Percentiles rank a stretch among this genome's conserved stretches.
Conservation (phyloP, 2,888 invertebrate species). For the Amitus sp. region DNA sequence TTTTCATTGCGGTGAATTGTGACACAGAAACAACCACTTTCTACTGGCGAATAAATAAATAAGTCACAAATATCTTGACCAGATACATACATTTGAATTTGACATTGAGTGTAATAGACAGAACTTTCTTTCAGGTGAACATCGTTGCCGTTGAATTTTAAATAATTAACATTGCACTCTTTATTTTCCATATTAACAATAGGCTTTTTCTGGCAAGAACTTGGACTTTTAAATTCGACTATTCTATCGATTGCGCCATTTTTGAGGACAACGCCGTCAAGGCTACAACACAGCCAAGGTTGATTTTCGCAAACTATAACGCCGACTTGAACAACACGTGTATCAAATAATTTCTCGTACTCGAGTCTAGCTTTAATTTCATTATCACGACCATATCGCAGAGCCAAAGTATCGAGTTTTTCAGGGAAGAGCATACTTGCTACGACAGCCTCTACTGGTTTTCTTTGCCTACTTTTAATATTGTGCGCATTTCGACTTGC, state of each 20-base stretch:
- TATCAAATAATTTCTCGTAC: slow-evolving; percentile 9
- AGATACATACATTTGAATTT: slow-evolving; percentile 18
- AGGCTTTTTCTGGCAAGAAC: slow-evolving; percentile 8
- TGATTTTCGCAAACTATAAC: slow-evolving; percentile 26
- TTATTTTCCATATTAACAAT: neutral
- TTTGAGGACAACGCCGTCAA: slow-evolving; percentile 36
- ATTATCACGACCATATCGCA: slow-evolving; percentile 28
- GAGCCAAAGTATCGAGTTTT: neutral
- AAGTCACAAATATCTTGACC: slow-evolving; percentile 16
- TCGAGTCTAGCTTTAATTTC: slow-evolving; percentile 20
- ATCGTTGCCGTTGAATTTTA: neutral
- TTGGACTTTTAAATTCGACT: slow-evolving; percentile 40
- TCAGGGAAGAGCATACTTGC: slow-evolving; percentile 15
- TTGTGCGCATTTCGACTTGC: slow-evolving; percentile 26
- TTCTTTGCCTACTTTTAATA: slow-evolving; percentile 20
- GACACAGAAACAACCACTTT: too few species aligned
- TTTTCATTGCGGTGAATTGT: too few species aligned
- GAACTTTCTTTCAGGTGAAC: slow-evolving; percentile 8
- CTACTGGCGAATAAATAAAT: too few species aligned
- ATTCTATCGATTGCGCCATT: slow-evolving; percentile 25
- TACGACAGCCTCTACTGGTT: slow-evolving; percentile 9
- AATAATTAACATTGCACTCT: slow-evolving; percentile 9
- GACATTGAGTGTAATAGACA: slow-evolving; percentile 22
- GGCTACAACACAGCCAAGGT: slow-evolving; percentile 32
- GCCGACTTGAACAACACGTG: slow-evolving; percentile 21